A percentile compares a stretch with the other conserved stretches of the same genome.
phyloP scores from a whole-genome alignment of 2,888 invertebrate species.

The Metalampra italica region DNA sequence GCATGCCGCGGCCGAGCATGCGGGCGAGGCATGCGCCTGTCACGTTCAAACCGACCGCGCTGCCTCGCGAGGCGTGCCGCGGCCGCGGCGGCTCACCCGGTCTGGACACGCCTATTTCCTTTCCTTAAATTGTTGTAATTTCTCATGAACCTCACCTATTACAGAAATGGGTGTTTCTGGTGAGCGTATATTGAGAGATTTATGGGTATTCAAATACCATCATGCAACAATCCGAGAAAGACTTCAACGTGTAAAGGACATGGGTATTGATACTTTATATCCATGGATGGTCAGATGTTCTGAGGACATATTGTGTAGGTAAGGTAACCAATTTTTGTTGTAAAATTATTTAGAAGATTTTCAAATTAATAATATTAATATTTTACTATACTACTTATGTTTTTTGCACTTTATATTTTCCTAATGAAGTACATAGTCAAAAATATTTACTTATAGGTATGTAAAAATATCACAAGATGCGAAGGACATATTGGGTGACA shows the following conservation, averaged over 20 bases:
- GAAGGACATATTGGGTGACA: slow-evolving; percentile 70
- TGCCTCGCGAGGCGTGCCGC: too few relatives aligned
- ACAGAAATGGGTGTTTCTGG: slow-evolving; percentile 72
- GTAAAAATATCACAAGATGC: slow-evolving; percentile 56
- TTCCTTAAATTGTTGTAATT: neutral
- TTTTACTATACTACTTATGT: too few relatives aligned
- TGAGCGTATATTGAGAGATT: slow-evolving; percentile 77
- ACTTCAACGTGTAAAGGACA: slow-evolving; percentile 64
- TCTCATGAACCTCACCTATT: neutral
- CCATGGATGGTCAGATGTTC: slow-evolving; percentile 84
- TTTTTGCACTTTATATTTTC: too few relatives aligned
- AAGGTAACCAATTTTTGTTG: slow-evolving; percentile 8
- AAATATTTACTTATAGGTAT: slow-evolving; percentile 38
- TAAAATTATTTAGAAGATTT: too few relatives aligned
- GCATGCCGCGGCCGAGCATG: too few relatives aligned
- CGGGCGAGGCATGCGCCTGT: too few relatives aligned
- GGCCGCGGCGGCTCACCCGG: too few relatives aligned
- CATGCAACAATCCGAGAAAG: slow-evolving; percentile 72
- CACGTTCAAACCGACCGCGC: too few relatives aligned
- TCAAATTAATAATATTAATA: too few relatives aligned
- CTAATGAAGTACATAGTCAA: too few relatives aligned
- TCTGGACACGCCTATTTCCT: too few relatives aligned
- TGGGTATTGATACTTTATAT: slow-evolving; percentile 72
- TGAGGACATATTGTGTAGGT: slow-evolving; percentile 77
- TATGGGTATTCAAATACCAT: slow-evolving; percentile 81